These are phyloP conservation scores for Neodiprion lecontei DNA, from an alignment of 1,140 invertebrate species.

Conservation along the genomic window DNA sequence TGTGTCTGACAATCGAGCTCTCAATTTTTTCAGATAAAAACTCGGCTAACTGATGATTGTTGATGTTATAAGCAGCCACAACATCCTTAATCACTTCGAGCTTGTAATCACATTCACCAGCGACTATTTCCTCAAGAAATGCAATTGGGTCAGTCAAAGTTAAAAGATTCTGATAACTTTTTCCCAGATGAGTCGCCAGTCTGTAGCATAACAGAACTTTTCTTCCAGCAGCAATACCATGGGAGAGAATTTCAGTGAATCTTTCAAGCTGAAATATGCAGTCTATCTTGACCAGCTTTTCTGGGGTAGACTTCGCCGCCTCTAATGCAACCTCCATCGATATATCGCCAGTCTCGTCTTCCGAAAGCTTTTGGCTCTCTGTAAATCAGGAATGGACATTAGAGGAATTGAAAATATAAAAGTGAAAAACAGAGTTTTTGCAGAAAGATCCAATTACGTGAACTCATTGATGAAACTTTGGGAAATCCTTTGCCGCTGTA, in stretches of 20 bases:
- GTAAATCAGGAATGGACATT: constrained; percentile 7
- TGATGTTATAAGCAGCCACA: constrained; percentile 59
- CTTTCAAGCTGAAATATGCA: constrained; percentile 45
- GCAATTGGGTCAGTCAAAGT: constrained; percentile 60
- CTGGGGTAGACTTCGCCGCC: constrained; percentile 20
- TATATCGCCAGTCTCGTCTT: not conserved
- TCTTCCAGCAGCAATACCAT: constrained; percentile 62
- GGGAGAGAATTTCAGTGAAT: constrained; percentile 43
- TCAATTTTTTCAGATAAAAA: constrained; percentile 60
- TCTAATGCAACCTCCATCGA: constrained; percentile 18
- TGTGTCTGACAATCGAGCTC: constrained; percentile 51
- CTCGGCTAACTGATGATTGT: constrained; percentile 52
- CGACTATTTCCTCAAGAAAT: constrained; percentile 61
- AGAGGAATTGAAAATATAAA: no score
- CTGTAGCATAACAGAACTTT: constrained; percentile 64
- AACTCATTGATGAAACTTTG: constrained; percentile 42
- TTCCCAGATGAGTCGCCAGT: constrained; percentile 63
- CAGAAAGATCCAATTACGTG: constrained; percentile 32
- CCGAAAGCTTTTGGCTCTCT: constrained; percentile 18
- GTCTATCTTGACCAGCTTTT: constrained; percentile 44
- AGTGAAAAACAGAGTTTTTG: no score
- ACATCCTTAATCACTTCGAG: constrained; percentile 66
- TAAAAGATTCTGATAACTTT: constrained; percentile 64
- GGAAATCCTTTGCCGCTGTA: constrained; percentile 41
- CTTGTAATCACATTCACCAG: constrained; percentile 63